Conservation (phyloP, 2,797 vertebrate species). For the Thalassophryne amazonica region DNA sequence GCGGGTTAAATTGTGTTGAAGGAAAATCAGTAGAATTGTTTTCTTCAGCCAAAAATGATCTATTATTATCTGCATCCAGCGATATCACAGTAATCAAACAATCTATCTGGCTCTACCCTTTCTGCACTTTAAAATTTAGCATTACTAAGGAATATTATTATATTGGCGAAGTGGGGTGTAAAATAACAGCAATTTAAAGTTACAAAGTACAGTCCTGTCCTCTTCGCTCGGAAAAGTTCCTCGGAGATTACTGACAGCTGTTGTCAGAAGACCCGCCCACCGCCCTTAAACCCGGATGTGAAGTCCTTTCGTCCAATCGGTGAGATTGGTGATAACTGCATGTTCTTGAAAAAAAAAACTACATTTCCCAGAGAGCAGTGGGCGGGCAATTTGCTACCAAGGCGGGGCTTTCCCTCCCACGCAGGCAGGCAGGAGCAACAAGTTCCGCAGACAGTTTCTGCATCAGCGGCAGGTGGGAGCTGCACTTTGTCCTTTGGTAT, state of each 20-base stretch:
- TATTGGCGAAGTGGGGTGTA: not conserved
- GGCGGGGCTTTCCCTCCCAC: slow-evolving; percentile 56
- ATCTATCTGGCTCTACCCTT: not conserved
- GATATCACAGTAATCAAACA: too few species aligned
- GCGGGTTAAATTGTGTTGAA: too few species aligned
- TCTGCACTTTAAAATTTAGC: not conserved
- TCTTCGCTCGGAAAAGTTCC: too few species aligned
- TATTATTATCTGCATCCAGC: too few species aligned
- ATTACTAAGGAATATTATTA: accelerated
- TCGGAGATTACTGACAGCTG: too few species aligned
- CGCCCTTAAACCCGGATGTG: slow-evolving; percentile 52
- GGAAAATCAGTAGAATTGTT: too few species aligned
- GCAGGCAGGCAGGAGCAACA: slow-evolving; percentile 59
- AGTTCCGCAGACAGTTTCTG: slow-evolving; percentile 32
- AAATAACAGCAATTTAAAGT: not conserved
- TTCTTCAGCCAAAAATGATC: too few species aligned
- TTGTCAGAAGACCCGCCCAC: slow-evolving; percentile 11
- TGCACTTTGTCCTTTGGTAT: slow-evolving; percentile 19
- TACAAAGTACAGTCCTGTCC: too few species aligned
- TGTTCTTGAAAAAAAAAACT: slow-evolving; percentile 45
- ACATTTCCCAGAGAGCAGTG: slow-evolving; percentile 65
- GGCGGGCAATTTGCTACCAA: slow-evolving; percentile 20
- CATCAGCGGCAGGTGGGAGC: slow-evolving; percentile 66
- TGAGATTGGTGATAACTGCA: not conserved
- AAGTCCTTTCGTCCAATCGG: slow-evolving; percentile 25